These are phyloP conservation scores for Etheostoma cragini DNA, from an alignment of 2,113 vertebrate species.

Conservation along the genomic window DNA sequence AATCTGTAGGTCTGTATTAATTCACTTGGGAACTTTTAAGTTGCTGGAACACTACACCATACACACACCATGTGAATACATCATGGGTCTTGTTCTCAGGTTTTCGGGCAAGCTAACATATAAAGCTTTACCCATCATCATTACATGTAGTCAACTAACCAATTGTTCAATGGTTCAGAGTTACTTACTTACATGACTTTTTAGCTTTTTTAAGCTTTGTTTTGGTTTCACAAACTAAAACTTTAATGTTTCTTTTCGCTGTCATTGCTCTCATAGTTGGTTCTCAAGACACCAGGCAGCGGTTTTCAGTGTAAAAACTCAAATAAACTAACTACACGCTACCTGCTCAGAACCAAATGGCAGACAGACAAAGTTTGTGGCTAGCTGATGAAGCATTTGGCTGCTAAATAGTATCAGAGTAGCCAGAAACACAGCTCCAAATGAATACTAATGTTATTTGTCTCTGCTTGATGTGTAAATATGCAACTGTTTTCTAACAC, in stretches of 20 bases:
- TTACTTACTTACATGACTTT: background rate
- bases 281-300: background rate
- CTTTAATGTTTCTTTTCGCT: background rate
- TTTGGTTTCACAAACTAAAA: background rate
- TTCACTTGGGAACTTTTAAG: slow-evolving; percentile 20
- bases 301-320: background rate
- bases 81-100: background rate
- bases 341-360: too few relatives aligned
- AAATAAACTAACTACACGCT: too few relatives aligned
- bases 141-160: too few relatives aligned
- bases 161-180: background rate
- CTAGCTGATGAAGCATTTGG: too few relatives aligned
- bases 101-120: background rate
- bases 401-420: too few relatives aligned
- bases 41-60: background rate
- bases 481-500: background rate
- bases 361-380: too few relatives aligned
- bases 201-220: background rate
- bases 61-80: background rate
- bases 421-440: too few relatives aligned
- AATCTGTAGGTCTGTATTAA: slow-evolving; percentile 38
- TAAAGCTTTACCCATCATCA: background rate
- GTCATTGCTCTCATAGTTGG: background rate
- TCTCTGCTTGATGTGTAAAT: too few relatives aligned
- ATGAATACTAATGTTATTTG: too few relatives aligned